phyloP scores from a whole-genome alignment of 2,797 vertebrate species.

The Coendou prehensilis region DNA sequence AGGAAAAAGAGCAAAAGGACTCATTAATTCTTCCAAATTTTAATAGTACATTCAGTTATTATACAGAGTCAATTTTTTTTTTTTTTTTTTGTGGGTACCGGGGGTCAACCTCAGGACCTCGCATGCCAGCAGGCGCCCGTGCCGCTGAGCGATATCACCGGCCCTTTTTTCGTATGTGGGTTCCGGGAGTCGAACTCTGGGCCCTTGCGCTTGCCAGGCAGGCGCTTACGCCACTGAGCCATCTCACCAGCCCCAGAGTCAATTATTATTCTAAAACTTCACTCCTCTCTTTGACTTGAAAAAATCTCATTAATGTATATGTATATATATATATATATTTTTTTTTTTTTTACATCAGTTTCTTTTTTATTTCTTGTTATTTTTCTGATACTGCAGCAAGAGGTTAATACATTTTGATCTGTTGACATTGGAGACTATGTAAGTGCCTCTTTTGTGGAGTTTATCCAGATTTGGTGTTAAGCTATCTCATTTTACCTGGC shows the following conservation, averaged over 20 bases:
- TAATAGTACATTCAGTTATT: slow-evolving; percentile 37
- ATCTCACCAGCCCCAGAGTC: not conserved
- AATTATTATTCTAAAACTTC: not conserved
- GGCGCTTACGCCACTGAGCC: too few relatives aligned
- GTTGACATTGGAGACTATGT: not conserved
- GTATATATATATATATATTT: not conserved
- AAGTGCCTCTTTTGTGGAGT: not conserved
- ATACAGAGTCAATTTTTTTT: not conserved
- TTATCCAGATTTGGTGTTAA: not conserved
- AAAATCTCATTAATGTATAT: not conserved
- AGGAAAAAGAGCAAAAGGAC: slow-evolving; percentile 53
- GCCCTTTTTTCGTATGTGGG: too few relatives aligned
- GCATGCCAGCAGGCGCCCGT: too few relatives aligned
- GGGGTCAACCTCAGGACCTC: too few relatives aligned
- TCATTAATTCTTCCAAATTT: not conserved
- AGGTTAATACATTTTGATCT: not conserved
- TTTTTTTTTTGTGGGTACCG: too few relatives aligned
- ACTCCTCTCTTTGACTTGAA: slow-evolving; percentile 1
- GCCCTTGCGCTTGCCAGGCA: too few relatives aligned
- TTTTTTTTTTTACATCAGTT: not conserved
- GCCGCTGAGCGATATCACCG: too few relatives aligned
- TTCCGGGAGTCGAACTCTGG: too few relatives aligned
- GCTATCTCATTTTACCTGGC: not conserved
- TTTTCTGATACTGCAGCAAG: not conserved
- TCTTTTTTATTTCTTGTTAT: not conserved